Base-by-base conservation (phyloP, 2,888 invertebrate species). In the Iselma pallidipennis region DNA sequence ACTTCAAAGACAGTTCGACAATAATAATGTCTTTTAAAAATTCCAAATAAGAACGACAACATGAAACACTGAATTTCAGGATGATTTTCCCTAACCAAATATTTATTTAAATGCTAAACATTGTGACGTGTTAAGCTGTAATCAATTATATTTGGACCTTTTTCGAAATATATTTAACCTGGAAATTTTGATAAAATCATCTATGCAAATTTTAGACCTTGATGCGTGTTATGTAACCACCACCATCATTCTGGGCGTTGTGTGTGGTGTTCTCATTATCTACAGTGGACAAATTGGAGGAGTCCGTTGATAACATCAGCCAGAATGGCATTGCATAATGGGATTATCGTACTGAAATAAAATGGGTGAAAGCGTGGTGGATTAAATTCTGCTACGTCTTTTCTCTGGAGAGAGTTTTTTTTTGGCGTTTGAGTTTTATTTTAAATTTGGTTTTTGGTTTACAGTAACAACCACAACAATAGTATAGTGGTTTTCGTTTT, bases 251-350 rank as follows among this genome's bases (percentile, higher is more conserved):
- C 25, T 10, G 28, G 28, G 28, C 50, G 14, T 50, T 50, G 9
- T 28, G 42, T 37, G 28, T 26, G 12, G 1, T 26, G 28, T 12
- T 16, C 28, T 14, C 51, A 51, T 51, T 51, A 51, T 29, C 51
- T 51, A 51, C 14, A 16, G 16, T 12, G 51, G 29, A n/a, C 51
- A 29, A 51, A 51, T 51, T 51, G 51, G 45, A 21, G 21, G 28
- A 31, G 31, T n/a, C 6, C 10, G 31, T 29, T 31, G 51, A 51
- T 51, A 51, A 21, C 6, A 51, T 51, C 51, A 16, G 12, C 16
- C 4, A 10, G 5, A 10, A 29, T n/a, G n/a, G n/a, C n/a, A n/a
- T n/a, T n/a, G n/a, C n/a, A n/a, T n/a, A 19, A 29, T 51, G 28
- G 29, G 31, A 51, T 51, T 51, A 28, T 51, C 51, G 28, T 29